Base-by-base conservation (phyloP, 2,113 vertebrate genomes). In the Myodes glareolus region DNA sequence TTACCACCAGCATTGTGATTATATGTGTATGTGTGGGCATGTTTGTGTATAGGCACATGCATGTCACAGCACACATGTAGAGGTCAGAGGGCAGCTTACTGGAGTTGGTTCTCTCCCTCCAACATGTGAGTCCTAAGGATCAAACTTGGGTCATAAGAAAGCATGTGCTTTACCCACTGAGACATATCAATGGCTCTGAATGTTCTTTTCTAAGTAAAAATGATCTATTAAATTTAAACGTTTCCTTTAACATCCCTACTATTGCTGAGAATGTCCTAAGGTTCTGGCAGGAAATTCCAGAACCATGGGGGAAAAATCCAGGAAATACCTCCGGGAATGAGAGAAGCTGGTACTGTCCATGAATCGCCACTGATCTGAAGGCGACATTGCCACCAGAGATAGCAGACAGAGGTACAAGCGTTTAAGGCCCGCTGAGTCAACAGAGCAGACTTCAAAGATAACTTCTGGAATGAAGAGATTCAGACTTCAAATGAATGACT, bases 401-500 rank as follows among this genome's bases (percentile, higher is more conserved):
- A 13, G 42, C 85, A n/a, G 52, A 95, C 85, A n/a, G 52, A 94
- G 21, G 77, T n/a, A 42, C 47, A 81, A 58, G 7, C 2, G 25
- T 91, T 87, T 27, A 23, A 96, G 68, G 93, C 92, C 47, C 86
- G 55, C 76, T 67, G 96, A 81, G 67, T 39, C 27, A 94, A 86
- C 47, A 96, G 92, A 77, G 75, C 23, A 29, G 11, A 84, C 98
- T 97, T 97, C 94, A 93, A 92, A 97, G 94, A 91, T 93, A 94
- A 89, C 61, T 67, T 95, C 89, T 89, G 88, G 86, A 80, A 82
- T 91, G 91, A 91, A 91, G 75, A 91, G 72, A 96, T 80, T 67
- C 76, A 81, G 76, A 97, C 89, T 91, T 88, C 94, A 92, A 88
- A 88, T 73, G 73, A 73, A 42, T 77, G 45, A 45, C 88, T 92